A percentile compares a stretch with the other conserved stretches of the same genome.
These are phyloP conservation scores for Eretmocerus hayati DNA, from an alignment of 2,888 invertebrate species.

Conservation along the genomic window DNA sequence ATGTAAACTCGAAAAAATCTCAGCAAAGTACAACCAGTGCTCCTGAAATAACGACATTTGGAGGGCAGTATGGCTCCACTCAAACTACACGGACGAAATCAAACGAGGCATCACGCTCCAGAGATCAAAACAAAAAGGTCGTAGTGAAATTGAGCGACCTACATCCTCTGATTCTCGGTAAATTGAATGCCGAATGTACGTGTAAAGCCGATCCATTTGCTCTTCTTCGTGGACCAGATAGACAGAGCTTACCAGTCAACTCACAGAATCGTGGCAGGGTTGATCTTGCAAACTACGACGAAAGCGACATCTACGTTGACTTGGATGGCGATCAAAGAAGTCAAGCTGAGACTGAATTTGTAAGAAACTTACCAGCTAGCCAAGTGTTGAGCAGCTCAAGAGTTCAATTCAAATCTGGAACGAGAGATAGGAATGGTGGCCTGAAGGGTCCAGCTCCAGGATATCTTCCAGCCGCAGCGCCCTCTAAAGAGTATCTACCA, in stretches of 20 bases:
- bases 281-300: conserved; percentile 41
- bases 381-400: conserved; percentile 10
- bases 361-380: conserved; percentile 14
- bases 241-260: conserved; percentile 31
- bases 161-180: conserved; percentile 63
- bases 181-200: conserved; percentile 67
- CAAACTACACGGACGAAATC: neutral
- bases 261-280: conserved; percentile 37
- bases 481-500: conserved; percentile 20
- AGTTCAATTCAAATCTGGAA: conserved; percentile 6
- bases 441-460: conserved; percentile 7
- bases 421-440: conserved; percentile 15
- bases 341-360: conserved; percentile 9
- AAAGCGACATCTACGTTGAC: conserved; percentile 43
- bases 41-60: conserved; percentile 27
- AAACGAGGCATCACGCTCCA: conserved; percentile 40
- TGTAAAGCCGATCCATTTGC: conserved; percentile 49
- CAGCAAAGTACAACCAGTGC: conserved; percentile 6
- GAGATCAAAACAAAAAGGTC: conserved; percentile 38
- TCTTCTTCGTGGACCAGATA: conserved; percentile 34
- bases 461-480: conserved; percentile 10
- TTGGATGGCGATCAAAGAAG: conserved; percentile 30
- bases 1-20: neutral
- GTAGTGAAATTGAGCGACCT: conserved; percentile 66
- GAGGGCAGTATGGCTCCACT: conserved; percentile 16